Base-by-base conservation (phyloP, 2,113 vertebrate species). In the Megaceryle torquata region DNA sequence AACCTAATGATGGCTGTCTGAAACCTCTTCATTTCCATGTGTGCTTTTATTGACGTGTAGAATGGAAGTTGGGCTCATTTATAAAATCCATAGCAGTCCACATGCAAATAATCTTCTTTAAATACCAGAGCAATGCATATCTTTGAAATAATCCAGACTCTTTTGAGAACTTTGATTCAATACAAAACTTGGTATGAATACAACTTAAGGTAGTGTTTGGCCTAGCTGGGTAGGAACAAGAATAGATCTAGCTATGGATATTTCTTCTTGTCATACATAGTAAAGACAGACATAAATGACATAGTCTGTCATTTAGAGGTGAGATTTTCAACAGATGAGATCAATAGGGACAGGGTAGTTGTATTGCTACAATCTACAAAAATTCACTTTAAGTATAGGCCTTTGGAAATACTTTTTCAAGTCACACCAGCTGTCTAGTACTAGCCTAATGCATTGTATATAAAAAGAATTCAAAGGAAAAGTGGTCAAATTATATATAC, bases 381-480 rank as follows among this genome's bases (percentile, higher is more conserved):
- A 84, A 72, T 61, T 54, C 22, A 13, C 5, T 44, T 1, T 12
- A 16, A 8, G 2, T 11, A 6, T 17, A 44, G 67, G 15, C 69
- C 41, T 71, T 50, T 6, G 16, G 91, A 53, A 85, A 28, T 1
- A 6, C 3, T 13, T 24, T 46, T 17, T 3, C 5, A 71, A 86
- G 67, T 57, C 70, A 19, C 54, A 13, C 25, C 39, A 88, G 41
- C 84, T 72, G 70, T 56, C 67, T 31, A 5, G 9, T 5, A 6
- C 37, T 64, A 35, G 31, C 25, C 25, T 65, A 63, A 59, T 69
- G 82, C 13, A 25, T 69, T 74, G 15, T 39, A 20, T 69, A 44
- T 77, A 82, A 86, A 67, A 82, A 33, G n/a, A 26, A 60, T 91
- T 97, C 50, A 91, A 93, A 91, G 71, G 70, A 54, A 59, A 89